Conservation (phyloP, 2,888 invertebrate species). For the Cheilosia pagana region DNA sequence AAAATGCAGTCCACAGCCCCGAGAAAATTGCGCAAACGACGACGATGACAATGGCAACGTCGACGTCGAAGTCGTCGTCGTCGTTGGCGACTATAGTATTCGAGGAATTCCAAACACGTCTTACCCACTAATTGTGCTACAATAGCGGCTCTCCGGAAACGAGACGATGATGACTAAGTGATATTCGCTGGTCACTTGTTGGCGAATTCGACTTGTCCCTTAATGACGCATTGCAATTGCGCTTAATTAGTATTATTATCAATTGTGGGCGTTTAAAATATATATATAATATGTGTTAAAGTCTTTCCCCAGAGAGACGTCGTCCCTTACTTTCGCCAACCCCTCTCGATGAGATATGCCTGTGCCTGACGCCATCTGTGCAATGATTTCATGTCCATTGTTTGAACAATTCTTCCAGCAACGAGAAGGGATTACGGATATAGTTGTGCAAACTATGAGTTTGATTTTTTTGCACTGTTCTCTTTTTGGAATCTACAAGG, state of each 20-base stretch:
- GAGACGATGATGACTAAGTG: conserved; percentile 66
- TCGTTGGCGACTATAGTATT: conserved; percentile 15
- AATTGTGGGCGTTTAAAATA: conserved; percentile 68
- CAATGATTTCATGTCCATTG: conserved; percentile 39
- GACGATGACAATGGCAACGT: conserved; percentile 19
- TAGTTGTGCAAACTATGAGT: conserved; percentile 14
- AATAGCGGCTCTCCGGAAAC: conserved; percentile 65
- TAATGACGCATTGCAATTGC: conserved; percentile 66
- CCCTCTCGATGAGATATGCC: conserved; percentile 8
- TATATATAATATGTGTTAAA: background rate
- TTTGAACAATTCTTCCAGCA: conserved; percentile 8
- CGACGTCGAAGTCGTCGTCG: conserved; percentile 36
- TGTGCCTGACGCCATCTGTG: conserved; percentile 45
- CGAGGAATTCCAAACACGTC: conserved; percentile 49
- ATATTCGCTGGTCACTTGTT: conserved; percentile 51
- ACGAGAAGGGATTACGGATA: background rate
- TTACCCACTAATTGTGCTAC: conserved; percentile 63
- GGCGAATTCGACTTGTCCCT: conserved; percentile 49
- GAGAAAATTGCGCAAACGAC: conserved; percentile 36
- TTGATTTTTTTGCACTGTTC: background rate
- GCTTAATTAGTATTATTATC: conserved; percentile 62
- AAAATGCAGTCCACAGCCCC: conserved; percentile 58
- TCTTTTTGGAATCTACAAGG: conserved; percentile 1
- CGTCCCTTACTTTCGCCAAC: conserved; percentile 24
- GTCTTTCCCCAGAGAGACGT: conserved; percentile 26